phyloP scores from a whole-genome alignment of 2,888 invertebrate genomes.

The Agriopis marginaria region DNA sequence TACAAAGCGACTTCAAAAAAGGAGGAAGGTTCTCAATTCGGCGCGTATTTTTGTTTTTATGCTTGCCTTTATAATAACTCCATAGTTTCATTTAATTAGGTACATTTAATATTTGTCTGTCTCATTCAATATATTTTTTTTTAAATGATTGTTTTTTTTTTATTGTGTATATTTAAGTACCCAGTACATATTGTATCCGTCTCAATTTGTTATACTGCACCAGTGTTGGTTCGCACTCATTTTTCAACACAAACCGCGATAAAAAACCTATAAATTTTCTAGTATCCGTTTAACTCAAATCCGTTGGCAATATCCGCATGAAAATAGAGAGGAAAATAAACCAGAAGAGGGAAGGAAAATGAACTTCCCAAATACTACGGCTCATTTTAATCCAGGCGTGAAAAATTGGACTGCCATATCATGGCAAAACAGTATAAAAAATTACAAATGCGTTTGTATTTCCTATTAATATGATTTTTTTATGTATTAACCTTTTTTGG shows the following conservation, averaged over 20 bases:
- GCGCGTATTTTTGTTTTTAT: too few relatives aligned
- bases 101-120: too few relatives aligned
- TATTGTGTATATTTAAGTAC: too few relatives aligned
- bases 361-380: conserved; percentile 26
- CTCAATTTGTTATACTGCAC: conserved; percentile 27
- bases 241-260: conserved; percentile 35
- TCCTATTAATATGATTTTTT: too few relatives aligned
- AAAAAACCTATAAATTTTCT: conserved; percentile 39
- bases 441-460: not conserved
- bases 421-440: not conserved
- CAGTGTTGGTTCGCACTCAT: conserved; percentile 25
- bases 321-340: conserved; percentile 30
- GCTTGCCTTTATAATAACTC: too few relatives aligned
- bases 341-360: conserved; percentile 23
- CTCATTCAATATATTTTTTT: too few relatives aligned
- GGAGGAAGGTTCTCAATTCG: too few relatives aligned
- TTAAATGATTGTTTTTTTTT: too few relatives aligned
- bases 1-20: too few relatives aligned
- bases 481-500: not conserved
- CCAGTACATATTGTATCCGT: conserved; percentile 11
- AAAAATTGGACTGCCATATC: conserved; percentile 21
- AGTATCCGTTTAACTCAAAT: conserved; percentile 40
- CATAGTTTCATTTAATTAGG: too few relatives aligned
- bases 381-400: conserved; percentile 26
- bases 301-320: conserved; percentile 33